These are phyloP conservation scores for Eupithecia abbreviata DNA, from an alignment of 2,888 invertebrate species.

Conservation along the genomic window DNA sequence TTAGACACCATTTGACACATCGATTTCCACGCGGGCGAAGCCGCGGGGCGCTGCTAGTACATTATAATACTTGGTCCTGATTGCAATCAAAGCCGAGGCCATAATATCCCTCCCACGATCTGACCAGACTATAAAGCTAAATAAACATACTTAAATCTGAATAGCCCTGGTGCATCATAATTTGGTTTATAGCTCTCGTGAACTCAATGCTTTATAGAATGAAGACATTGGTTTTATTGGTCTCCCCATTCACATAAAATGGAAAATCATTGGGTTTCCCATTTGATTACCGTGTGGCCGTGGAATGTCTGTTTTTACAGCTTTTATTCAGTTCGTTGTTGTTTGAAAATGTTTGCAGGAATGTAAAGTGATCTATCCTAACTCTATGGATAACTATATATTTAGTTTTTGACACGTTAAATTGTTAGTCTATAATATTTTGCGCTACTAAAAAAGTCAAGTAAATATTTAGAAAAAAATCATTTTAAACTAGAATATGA, in stretches of 20 bases:
- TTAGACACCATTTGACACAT: too few species aligned
- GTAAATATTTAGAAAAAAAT: too few species aligned
- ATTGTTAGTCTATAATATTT: too few species aligned
- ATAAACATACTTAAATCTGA: conserved; percentile 33
- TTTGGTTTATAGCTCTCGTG: conserved; percentile 18
- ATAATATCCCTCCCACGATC: not conserved
- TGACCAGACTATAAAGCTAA: conserved; percentile 31
- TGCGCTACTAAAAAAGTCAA: too few species aligned
- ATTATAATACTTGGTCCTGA: not conserved
- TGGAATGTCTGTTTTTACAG: conserved; percentile 7
- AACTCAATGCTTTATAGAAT: conserved; percentile 20
- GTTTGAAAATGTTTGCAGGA: not conserved
- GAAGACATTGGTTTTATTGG: conserved; percentile 27
- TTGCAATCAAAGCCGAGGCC: not conserved
- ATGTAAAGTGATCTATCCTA: not conserved
- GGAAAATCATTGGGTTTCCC: conserved; percentile 10
- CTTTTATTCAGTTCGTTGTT: not conserved
- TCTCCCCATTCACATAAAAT: not conserved
- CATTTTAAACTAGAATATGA: too few species aligned
- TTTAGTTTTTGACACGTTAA: not conserved
- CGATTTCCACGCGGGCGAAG: too few species aligned
- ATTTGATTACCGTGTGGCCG: conserved; percentile 7
- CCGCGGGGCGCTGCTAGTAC: too few species aligned
- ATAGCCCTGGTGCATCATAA: conserved; percentile 25
- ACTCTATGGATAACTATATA: too few species aligned